Percentiles rank a stretch among this genome's conserved stretches.
Conservation (phyloP, 2,888 invertebrate species). For the Aphrophora alni region DNA sequence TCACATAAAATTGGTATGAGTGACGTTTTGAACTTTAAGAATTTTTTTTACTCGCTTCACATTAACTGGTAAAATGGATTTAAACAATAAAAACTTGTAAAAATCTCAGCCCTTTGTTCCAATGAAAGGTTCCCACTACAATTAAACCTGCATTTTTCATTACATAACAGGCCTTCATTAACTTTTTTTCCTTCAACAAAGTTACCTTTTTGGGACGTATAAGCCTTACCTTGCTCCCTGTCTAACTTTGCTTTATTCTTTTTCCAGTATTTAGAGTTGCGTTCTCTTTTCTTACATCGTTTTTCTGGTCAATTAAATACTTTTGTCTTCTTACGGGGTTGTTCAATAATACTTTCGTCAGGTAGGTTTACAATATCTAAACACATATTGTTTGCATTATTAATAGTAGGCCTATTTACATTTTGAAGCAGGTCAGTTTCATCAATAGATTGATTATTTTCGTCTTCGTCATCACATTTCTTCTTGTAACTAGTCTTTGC, state of each 20-base stretch:
- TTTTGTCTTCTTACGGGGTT: not conserved
- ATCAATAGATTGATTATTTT: not conserved
- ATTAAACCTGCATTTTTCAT: slow-evolving; percentile 18
- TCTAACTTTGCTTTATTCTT: slow-evolving; percentile 21
- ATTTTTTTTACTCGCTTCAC: slow-evolving; percentile 12
- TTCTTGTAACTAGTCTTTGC: not conserved
- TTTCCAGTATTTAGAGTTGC: slow-evolving; percentile 15
- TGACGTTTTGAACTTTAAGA: not conserved
- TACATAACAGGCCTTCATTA: slow-evolving; percentile 15
- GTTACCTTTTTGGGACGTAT: slow-evolving; percentile 17
- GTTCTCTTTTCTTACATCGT: slow-evolving; percentile 10
- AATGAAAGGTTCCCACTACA: not conserved
- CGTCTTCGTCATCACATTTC: too few species aligned
- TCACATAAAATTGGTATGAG: not conserved
- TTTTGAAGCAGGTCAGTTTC: not conserved
- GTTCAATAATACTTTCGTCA: too few species aligned
- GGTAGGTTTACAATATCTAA: too few species aligned
- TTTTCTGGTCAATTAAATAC: not conserved
- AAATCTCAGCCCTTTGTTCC: slow-evolving; percentile 17
- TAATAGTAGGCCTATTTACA: too few species aligned
- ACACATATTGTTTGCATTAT: too few species aligned
- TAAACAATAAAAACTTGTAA: slow-evolving; percentile 25
- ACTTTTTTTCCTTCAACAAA: slow-evolving; percentile 2
- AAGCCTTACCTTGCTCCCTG: slow-evolving; percentile 21
- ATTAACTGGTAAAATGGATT: not conserved